Percentiles rank a stretch among this genome's conserved stretches.
Conservation (phyloP, 2,113 vertebrate genomes). For the Cavia aperea region DNA sequence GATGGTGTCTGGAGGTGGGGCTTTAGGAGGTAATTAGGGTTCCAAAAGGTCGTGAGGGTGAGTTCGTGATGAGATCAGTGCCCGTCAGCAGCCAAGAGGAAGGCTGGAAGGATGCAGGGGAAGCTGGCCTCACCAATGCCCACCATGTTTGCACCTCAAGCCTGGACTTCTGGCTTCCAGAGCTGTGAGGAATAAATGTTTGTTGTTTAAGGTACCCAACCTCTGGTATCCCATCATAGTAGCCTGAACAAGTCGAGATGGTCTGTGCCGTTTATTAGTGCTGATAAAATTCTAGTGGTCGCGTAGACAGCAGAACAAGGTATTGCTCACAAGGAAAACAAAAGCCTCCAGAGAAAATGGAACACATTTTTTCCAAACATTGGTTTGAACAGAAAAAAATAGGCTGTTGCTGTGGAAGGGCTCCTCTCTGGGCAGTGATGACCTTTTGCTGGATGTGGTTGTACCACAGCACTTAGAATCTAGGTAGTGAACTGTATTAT, state of each 20-base stretch:
- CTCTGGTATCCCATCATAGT: not conserved
- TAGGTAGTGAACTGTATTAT: not conserved
- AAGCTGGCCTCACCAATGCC: not conserved
- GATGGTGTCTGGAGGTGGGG: not conserved
- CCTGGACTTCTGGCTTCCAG: not conserved
- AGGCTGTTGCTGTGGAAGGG: not conserved
- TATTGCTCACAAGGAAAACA: not conserved
- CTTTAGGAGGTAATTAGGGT: not conserved
- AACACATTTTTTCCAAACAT: not conserved
- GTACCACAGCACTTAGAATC: not conserved
- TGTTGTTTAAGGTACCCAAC: not conserved
- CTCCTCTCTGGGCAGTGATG: not conserved
- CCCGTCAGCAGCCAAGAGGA: too few relatives aligned
- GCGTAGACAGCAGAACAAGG: not conserved
- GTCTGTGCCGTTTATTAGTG: not conserved
- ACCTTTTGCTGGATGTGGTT: not conserved
- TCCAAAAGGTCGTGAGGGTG: not conserved
- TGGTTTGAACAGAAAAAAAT: not conserved
- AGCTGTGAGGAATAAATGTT: not conserved
- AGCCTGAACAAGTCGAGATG: not conserved
- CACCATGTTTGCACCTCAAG: not conserved
- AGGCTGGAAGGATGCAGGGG: not conserved
- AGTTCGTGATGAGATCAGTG: not conserved
- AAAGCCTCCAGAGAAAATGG: not conserved
- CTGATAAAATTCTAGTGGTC: conserved; percentile 9